These are phyloP conservation scores for Nymphalis urticae DNA, from an alignment of 2,888 invertebrate genomes.

Conservation along the genomic window DNA sequence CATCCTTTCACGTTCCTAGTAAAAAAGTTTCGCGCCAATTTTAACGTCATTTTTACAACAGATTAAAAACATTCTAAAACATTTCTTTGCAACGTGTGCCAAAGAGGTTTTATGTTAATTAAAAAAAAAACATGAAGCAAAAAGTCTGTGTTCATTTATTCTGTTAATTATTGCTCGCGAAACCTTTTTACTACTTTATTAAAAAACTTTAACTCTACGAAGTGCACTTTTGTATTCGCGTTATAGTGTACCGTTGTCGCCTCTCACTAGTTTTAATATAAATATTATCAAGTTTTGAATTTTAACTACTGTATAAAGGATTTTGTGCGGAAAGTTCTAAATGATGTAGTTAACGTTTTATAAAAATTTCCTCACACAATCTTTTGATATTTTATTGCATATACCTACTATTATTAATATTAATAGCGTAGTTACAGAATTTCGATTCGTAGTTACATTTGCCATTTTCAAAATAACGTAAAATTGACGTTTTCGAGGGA, in stretches of 20 bases:
- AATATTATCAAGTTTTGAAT: slow-evolving; percentile 56
- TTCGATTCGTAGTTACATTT: slow-evolving; percentile 76
- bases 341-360: slow-evolving; percentile 7
- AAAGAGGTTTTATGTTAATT: slow-evolving; percentile 23
- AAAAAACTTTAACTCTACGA: slow-evolving; percentile 31
- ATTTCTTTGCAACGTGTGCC: slow-evolving; percentile 35
- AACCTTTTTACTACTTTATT: slow-evolving; percentile 31
- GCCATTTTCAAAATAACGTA: slow-evolving; percentile 66
- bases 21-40: slow-evolving; percentile 47
- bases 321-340: slow-evolving; percentile 22
- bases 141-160: background rate
- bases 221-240: slow-evolving; percentile 64
- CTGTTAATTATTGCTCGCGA: slow-evolving; percentile 17
- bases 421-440: slow-evolving; percentile 71
- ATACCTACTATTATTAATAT: slow-evolving; percentile 64
- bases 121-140: background rate
- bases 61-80: background rate
- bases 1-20: slow-evolving; percentile 51
- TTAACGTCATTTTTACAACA: slow-evolving; percentile 7
- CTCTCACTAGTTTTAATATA: slow-evolving; percentile 56
- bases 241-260: slow-evolving; percentile 50
- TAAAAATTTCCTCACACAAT: slow-evolving; percentile 51
- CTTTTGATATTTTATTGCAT: slow-evolving; percentile 70
- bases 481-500: slow-evolving; percentile 62
- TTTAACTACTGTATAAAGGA: slow-evolving; percentile 57